A percentile compares a stretch with the other conserved stretches of the same genome.
Evolutionary conservation across 2,888 invertebrate species (phyloP).

Genomic region (Autographa gamma): DNA sequence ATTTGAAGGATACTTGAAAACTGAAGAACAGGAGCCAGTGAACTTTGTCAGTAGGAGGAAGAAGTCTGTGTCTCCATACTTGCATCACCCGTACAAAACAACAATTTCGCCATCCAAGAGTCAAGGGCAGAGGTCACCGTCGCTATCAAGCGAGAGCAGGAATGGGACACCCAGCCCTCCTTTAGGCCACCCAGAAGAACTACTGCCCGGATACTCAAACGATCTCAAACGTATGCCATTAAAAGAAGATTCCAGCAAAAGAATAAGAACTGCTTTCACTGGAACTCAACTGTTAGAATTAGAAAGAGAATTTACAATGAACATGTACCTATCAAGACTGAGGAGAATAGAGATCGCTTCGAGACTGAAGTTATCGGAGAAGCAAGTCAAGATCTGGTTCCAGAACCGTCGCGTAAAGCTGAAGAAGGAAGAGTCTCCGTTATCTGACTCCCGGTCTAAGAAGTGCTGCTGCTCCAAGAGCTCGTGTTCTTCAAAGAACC

Average conservation of each 20-base stretch:
- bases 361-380: slow-evolving; percentile 95
- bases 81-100: slow-evolving; percentile 82
- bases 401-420: slow-evolving; percentile 97
- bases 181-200: slow-evolving; percentile 81
- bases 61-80: slow-evolving; percentile 82
- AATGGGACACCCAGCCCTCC: slow-evolving; percentile 89
- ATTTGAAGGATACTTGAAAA: slow-evolving; percentile 75
- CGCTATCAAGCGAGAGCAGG: slow-evolving; percentile 84
- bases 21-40: slow-evolving; percentile 77
- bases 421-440: slow-evolving; percentile 95
- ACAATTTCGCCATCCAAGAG: slow-evolving; percentile 80
- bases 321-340: slow-evolving; percentile 96
- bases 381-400: slow-evolving; percentile 98
- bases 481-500: slow-evolving; percentile 73
- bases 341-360: slow-evolving; percentile 98
- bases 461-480: slow-evolving; percentile 81
- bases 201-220: slow-evolving; percentile 82
- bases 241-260: slow-evolving; percentile 92
- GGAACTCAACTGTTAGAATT: slow-evolving; percentile 96
- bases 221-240: slow-evolving; percentile 84
- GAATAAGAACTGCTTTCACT: slow-evolving; percentile 98
- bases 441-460: slow-evolving; percentile 72
- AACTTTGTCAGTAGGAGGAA: slow-evolving; percentile 78
- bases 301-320: slow-evolving; percentile 96
- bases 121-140: slow-evolving; percentile 81